These are phyloP conservation scores for Aurelia aurita complex sp. Pacific DNA, from an alignment of 30 jellyfish, hydroid and myxozoan species.

Conservation along the genomic window DNA sequence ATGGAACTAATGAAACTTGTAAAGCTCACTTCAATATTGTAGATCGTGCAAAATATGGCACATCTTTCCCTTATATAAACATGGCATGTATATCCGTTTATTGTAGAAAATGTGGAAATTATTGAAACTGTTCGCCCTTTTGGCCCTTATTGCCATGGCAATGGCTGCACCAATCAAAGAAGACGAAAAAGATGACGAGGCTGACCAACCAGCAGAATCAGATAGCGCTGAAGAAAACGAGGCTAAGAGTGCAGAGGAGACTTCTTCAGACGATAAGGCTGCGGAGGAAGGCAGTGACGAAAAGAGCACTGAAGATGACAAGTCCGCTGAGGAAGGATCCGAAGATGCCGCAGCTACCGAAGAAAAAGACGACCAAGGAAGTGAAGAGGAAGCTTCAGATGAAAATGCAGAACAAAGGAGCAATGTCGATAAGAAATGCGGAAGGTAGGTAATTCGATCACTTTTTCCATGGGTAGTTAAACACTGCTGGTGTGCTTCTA, in stretches of 20 bases:
- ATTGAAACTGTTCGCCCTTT: constrained; percentile 17
- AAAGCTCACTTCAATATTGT: too few relatives aligned
- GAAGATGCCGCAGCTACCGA: background rate
- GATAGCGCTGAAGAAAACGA: background rate
- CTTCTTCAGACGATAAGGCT: background rate
- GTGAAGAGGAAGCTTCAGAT: background rate
- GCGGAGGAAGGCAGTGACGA: background rate
- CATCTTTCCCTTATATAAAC: too few relatives aligned
- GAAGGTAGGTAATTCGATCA: background rate
- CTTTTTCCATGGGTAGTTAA: too few relatives aligned
- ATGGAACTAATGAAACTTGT: too few relatives aligned
- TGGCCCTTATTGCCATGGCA: constrained; percentile 51
- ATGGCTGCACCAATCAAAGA: constrained; percentile 48
- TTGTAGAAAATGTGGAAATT: constrained; percentile 27
- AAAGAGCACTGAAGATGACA: background rate
- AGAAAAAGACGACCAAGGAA: too few relatives aligned
- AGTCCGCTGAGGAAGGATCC: background rate
- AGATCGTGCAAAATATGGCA: too few relatives aligned
- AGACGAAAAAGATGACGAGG: constrained; percentile 12
- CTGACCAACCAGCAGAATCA: background rate
- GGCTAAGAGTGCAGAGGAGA: background rate
- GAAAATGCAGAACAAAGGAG: constrained; percentile 7
- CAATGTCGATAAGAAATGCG: constrained; percentile 1
- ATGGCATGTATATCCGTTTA: too few relatives aligned
- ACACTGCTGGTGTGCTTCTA: too few relatives aligned